Conservation (phyloP, 2,797 vertebrate genomes). For the Semaprochilodus insignis region DNA sequence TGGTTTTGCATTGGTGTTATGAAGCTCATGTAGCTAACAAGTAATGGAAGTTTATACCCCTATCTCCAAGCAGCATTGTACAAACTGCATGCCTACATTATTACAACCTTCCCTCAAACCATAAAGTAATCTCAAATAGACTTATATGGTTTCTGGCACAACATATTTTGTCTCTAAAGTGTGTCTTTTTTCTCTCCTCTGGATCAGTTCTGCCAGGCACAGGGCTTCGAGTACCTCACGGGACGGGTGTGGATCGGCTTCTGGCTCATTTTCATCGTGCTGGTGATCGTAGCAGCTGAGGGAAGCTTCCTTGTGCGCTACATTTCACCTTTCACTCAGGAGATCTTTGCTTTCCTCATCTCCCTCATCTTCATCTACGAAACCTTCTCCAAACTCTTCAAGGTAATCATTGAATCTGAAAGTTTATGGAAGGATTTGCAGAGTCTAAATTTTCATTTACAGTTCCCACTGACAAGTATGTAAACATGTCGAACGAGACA, state of each 20-base stretch:
- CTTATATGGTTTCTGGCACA: background rate
- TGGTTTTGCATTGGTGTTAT: too few species aligned
- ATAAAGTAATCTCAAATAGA: background rate
- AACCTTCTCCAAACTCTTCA: slow-evolving; percentile 95
- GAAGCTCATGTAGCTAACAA: background rate
- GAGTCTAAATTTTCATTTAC: background rate
- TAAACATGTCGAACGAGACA: too few species aligned
- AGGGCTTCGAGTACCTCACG: slow-evolving; percentile 93
- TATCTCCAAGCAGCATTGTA: background rate
- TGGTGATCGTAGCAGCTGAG: slow-evolving; percentile 93
- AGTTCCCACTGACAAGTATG: too few species aligned
- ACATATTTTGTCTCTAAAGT: slow-evolving; percentile 1
- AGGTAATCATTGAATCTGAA: slow-evolving; percentile 74
- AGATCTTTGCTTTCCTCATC: slow-evolving; percentile 98
- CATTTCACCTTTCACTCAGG: slow-evolving; percentile 97
- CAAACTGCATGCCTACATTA: background rate
- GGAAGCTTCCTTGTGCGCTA: slow-evolving; percentile 97
- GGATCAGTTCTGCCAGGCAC: slow-evolving; percentile 90
- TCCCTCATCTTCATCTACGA: slow-evolving; percentile 98
- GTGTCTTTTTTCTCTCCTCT: background rate
- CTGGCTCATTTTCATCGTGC: slow-evolving; percentile 94
- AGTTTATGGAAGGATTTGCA: background rate
- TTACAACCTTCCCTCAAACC: background rate
- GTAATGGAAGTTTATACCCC: background rate
- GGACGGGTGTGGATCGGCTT: slow-evolving; percentile 97